Evolutionary conservation across 1,140 invertebrate species (phyloP), one percentile per base, ranked within the genome.

Genomic region (Campodea augens): DNA sequence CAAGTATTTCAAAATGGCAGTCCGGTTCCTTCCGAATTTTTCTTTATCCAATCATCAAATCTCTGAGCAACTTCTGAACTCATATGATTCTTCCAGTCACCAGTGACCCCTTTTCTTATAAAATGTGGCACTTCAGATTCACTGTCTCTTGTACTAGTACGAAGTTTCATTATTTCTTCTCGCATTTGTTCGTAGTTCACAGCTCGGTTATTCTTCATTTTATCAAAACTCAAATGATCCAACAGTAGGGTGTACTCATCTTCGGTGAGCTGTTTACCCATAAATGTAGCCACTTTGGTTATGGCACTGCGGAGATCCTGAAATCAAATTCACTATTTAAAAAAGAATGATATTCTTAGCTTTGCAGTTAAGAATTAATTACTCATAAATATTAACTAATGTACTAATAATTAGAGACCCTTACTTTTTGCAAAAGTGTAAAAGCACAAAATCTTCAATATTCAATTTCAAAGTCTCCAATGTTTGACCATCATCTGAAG

Each of bases 161-260:
- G 25, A 41, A 50, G 45, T 20, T 51, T 47, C 13, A 64, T 55
- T 0, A 60, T 55, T 1, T 56, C 54, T 19, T 51, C 36, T 7
- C 42, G 38, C 4, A 38, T 56, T 32, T 56, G 56, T 32, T 66
- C 69, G 44, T 75, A 74, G 57, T 84, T 85, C 0, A 82, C 77
- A 45, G 73, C 66, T n/a, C 71, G 68, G 56, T 84, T 85, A 3
- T 68, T 53, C 51, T 73, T 71, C 67, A 85, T 77, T 29, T 59
- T 77, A 24, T 78, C 68, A 54, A 81, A 73, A 59, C 72, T 71
- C 5, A 82, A 65, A 53, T 83, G 73, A 23, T 75, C 57, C 5
- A 63, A 60, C 2, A 83, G 59, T 27, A 61, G 60, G 1, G 55
- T 45, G 1, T 79, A 52, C 53, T 78, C 54, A 13, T 69, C 64